Conservation (phyloP, 2,113 vertebrate genomes). For the Merops nubicus region DNA sequence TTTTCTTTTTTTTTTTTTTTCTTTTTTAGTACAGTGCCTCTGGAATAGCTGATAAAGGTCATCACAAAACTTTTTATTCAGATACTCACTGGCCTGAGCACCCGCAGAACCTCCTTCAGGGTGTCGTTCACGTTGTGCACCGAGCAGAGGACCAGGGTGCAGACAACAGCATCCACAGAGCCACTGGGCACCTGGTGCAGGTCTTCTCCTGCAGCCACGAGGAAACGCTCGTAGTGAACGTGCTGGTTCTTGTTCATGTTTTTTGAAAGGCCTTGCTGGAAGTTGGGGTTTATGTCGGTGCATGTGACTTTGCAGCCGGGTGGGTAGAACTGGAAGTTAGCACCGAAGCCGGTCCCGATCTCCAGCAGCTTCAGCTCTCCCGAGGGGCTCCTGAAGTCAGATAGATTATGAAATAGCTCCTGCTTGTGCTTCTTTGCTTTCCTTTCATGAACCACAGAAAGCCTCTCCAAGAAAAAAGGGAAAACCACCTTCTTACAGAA, state of each 20-base stretch:
- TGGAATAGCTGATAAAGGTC: fast-evolving
- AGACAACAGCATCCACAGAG: constrained; percentile 82
- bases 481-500: constrained; percentile 77
- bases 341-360: constrained; percentile 81
- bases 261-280: constrained; percentile 72
- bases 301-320: constrained; percentile 80
- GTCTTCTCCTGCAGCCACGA: constrained; percentile 80
- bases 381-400: constrained; percentile 45
- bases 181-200: constrained; percentile 73
- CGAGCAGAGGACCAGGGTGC: constrained; percentile 85
- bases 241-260: constrained; percentile 78
- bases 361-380: constrained; percentile 81
- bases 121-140: constrained; percentile 60
- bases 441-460: neutral
- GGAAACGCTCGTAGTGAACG: constrained; percentile 74
- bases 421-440: constrained; percentile 75
- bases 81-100: constrained; percentile 83
- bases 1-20: too few relatives aligned
- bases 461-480: constrained; percentile 51
- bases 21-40: fast-evolving
- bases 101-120: constrained; percentile 76
- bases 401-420: constrained; percentile 79
- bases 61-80: fast-evolving
- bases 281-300: constrained; percentile 81
- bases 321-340: constrained; percentile 87